Conservation (phyloP, 2,113 vertebrate genomes). For the Charina bottae region DNA sequence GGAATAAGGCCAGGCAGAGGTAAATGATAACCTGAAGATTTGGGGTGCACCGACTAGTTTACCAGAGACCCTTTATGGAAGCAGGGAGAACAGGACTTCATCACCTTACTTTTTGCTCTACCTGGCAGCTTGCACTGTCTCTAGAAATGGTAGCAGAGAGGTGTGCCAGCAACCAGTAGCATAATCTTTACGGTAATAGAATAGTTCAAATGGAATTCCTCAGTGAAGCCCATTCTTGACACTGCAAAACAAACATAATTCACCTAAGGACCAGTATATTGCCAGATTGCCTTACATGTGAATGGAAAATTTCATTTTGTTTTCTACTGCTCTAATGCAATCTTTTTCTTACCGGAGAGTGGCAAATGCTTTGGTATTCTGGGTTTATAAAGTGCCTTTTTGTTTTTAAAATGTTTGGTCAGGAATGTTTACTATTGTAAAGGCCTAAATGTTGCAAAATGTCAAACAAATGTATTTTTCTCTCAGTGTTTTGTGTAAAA, state of each 20-base stretch:
- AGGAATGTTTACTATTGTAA: constrained; percentile 15
- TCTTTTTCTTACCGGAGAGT: constrained; percentile 43
- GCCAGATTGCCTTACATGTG: constrained; percentile 47
- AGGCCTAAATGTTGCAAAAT: constrained; percentile 48
- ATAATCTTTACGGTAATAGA: neutral
- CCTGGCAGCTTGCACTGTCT: neutral
- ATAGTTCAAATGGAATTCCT: neutral
- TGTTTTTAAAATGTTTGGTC: constrained; percentile 55
- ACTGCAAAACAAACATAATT: neutral
- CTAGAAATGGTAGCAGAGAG: neutral
- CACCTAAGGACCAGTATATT: neutral
- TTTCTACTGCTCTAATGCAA: constrained; percentile 3
- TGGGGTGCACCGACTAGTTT: neutral
- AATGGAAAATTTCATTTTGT: constrained; percentile 50
- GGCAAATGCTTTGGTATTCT: constrained; percentile 42
- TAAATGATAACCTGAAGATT: neutral
- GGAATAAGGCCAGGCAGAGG: neutral
- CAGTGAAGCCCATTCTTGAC: neutral
- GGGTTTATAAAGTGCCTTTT: constrained; percentile 44
- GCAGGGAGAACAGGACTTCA: neutral
- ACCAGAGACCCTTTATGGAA: neutral
- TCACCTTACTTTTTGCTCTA: neutral
- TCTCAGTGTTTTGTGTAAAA: constrained; percentile 61
- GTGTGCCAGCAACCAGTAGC: neutral
- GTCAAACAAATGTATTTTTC: constrained; percentile 52